phyloP scores from a whole-genome alignment of 2,888 invertebrate genomes.

The Yponomeuta sedellus region DNA sequence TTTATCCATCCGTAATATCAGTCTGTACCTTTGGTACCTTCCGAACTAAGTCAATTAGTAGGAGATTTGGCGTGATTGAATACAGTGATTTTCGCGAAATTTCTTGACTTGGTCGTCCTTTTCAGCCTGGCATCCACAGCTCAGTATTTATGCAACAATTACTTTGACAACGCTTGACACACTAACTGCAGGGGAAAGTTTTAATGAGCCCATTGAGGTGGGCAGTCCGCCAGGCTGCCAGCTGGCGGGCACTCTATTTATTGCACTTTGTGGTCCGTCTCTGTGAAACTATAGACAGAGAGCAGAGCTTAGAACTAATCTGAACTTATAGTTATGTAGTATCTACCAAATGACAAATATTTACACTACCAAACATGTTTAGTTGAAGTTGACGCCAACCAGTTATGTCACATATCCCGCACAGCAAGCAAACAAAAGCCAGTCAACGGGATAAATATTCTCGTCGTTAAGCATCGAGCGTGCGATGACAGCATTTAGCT shows the following conservation, averaged over 20 bases:
- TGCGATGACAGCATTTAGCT: not conserved
- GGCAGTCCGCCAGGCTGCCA: conserved; percentile 27
- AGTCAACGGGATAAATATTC: not conserved
- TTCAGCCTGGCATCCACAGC: not conserved
- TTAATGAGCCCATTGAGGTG: conserved; percentile 48
- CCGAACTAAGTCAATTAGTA: not conserved
- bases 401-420: not conserved
- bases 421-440: not conserved
- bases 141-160: not conserved
- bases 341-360: not conserved
- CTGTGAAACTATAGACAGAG: not conserved
- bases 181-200: conserved; percentile 35
- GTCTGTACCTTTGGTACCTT: not conserved
- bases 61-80: not conserved
- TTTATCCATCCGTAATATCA: conserved; percentile 4
- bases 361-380: not conserved
- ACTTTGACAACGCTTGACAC: conserved; percentile 2
- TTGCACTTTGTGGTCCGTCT: conserved; percentile 28
- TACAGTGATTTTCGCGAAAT: not conserved
- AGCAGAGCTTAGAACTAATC: not conserved
- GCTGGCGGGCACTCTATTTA: conserved; percentile 30
- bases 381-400: not conserved
- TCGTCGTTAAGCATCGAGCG: not conserved
- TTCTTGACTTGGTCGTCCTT: not conserved
- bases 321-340: not conserved